Conservation (phyloP, 2,113 vertebrate species). For the Drymodes brunneopygia region DNA sequence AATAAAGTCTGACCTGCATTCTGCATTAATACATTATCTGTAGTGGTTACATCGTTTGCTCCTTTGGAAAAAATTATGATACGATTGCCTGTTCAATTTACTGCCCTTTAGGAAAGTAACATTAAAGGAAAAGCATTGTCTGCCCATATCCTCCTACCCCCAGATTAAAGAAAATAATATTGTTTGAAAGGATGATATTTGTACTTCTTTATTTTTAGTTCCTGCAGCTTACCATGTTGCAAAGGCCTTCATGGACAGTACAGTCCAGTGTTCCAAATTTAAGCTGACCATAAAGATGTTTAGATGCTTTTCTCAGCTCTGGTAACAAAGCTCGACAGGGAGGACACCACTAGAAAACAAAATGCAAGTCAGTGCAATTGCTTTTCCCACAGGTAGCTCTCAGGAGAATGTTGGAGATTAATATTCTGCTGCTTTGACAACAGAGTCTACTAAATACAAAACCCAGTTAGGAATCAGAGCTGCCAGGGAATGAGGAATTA, state of each 20-base stretch:
- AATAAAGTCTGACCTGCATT: not conserved
- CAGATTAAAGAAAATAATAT: not conserved
- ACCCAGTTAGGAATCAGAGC: not conserved
- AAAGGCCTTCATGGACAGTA: constrained; percentile 89
- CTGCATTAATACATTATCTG: not conserved
- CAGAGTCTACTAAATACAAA: not conserved
- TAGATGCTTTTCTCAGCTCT: constrained; percentile 93
- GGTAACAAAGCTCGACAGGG: constrained; percentile 92
- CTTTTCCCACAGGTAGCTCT: not conserved
- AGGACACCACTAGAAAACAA: constrained; percentile 89
- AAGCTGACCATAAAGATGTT: constrained; percentile 88
- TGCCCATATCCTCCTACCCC: not conserved
- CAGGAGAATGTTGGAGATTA: not conserved
- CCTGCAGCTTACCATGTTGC: constrained; percentile 82
- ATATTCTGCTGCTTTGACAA: not conserved
- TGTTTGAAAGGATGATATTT: not conserved
- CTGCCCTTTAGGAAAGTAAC: not conserved
- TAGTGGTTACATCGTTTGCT: not conserved
- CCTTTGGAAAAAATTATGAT: not conserved
- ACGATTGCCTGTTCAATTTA: not conserved
- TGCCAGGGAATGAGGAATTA: not conserved
- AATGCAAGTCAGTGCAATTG: not conserved
- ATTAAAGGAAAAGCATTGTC: not conserved
- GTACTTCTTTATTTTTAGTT: not conserved
- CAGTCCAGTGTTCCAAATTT: constrained; percentile 96